Evolutionary conservation across 37 sponge, comb jelly and placozoan species (phyloP).

Genomic region (Ephydatia muelleri): DNA sequence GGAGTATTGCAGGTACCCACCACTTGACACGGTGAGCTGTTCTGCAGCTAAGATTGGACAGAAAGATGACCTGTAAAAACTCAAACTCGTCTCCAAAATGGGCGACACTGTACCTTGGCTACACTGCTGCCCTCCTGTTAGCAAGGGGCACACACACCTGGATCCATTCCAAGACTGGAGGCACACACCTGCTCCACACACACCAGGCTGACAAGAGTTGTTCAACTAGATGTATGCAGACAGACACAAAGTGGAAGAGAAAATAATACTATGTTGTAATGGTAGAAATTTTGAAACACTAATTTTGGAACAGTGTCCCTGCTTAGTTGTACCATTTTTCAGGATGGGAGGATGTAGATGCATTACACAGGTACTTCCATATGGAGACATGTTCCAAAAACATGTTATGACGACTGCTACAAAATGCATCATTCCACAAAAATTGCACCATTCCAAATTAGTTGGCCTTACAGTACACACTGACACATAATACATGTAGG

Average conservation of each 20-base stretch:
- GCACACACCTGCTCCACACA: conserved; percentile 47
- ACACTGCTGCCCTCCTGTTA: conserved; percentile 30
- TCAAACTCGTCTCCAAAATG: background rate
- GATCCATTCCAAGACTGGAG: conserved; percentile 1
- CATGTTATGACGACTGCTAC: no score
- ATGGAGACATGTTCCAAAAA: no score
- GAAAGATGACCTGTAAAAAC: background rate
- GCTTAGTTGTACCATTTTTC: no score
- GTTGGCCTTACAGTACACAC: no score
- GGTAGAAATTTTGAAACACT: no score
- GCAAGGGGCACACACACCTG: conserved; percentile 53
- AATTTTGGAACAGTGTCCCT: no score
- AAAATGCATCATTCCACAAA: no score
- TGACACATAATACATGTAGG: no score
- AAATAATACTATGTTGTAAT: no score
- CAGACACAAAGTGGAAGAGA: background rate
- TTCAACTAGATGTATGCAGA: background rate
- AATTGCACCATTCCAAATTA: no score
- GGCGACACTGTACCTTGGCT: conserved; percentile 27
- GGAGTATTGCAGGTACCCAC: conserved; percentile 37
- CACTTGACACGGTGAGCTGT: conserved; percentile 41
- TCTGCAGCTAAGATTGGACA: conserved; percentile 20
- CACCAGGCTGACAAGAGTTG: background rate
- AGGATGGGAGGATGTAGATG: no score
- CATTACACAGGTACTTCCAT: no score